Conservation (phyloP, 1,140 invertebrate genomes). For the Hestina assimilis region DNA sequence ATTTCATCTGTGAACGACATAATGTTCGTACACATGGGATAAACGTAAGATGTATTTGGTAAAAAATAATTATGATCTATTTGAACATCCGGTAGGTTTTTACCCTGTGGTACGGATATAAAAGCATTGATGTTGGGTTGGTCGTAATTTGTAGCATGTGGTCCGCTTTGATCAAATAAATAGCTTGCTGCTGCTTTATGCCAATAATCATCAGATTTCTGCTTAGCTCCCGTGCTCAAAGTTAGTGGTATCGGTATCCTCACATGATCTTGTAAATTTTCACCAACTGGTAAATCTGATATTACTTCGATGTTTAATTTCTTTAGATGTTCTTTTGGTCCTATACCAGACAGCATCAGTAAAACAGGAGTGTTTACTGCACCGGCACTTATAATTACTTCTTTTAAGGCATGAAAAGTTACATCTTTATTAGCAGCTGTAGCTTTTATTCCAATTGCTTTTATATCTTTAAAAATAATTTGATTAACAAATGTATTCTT, state of each 20-base stretch:
- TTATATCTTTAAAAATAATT: slow-evolving; percentile 43
- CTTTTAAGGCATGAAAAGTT: slow-evolving; percentile 80
- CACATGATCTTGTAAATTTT: slow-evolving; percentile 88
- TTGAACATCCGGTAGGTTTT: slow-evolving; percentile 81
- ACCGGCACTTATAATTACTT: slow-evolving; percentile 86
- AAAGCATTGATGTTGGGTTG: slow-evolving; percentile 77
- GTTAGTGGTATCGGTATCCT: slow-evolving; percentile 83
- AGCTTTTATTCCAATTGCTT: slow-evolving; percentile 44
- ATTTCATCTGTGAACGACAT: slow-evolving; percentile 83
- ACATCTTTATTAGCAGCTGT: slow-evolving; percentile 62
- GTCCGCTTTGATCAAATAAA: slow-evolving; percentile 46
- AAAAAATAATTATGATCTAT: slow-evolving; percentile 79
- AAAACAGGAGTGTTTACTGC: slow-evolving; percentile 84
- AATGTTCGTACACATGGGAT: slow-evolving; percentile 45
- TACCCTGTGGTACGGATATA: slow-evolving; percentile 79
- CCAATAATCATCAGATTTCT: slow-evolving; percentile 48
- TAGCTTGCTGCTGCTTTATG: slow-evolving; percentile 56
- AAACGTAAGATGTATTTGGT: slow-evolving; percentile 76
- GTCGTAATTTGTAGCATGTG: slow-evolving; percentile 64
- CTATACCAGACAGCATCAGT: slow-evolving; percentile 65
- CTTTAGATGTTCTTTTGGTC: slow-evolving; percentile 78
- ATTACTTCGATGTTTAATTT: slow-evolving; percentile 78
- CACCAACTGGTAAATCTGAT: slow-evolving; percentile 85
- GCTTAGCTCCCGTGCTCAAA: slow-evolving; percentile 73
- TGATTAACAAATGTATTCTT: slow-evolving; percentile 61